phyloP scores from a whole-genome alignment of 2,113 vertebrate species.

The Geococcyx californianus region DNA sequence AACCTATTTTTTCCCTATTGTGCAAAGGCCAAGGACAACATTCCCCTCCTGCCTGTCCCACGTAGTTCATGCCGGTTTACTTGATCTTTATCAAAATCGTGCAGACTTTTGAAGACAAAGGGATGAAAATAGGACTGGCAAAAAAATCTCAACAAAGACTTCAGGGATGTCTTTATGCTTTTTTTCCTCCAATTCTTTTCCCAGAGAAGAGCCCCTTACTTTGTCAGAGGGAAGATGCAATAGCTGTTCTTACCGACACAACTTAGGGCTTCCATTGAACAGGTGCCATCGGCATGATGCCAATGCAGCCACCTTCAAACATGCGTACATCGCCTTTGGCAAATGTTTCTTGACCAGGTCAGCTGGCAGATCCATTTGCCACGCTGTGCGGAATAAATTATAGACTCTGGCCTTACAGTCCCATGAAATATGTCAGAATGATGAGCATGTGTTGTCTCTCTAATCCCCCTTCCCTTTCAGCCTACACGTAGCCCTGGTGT shows the following conservation, averaged over 20 bases:
- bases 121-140: not conserved
- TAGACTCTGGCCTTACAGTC: not conserved
- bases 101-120: not conserved
- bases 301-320: rapidly evolving
- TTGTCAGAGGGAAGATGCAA: not conserved
- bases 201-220: not conserved
- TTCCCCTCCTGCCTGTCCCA: not conserved
- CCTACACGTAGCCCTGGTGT: not conserved
- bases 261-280: not conserved
- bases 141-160: not conserved
- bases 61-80: not conserved
- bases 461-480: not conserved
- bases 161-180: not conserved
- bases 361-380: not conserved
- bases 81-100: not conserved
- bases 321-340: rapidly evolving
- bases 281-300: not conserved
- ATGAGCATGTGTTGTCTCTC: not conserved
- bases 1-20: rapidly evolving
- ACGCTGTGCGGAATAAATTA: not conserved
- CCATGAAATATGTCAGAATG: not conserved
- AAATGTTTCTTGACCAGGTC: not conserved
- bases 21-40: not conserved
- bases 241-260: rapidly evolving
- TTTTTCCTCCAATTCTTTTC: not conserved